Evolutionary conservation across 2,113 vertebrate genomes (phyloP).

Genomic region (Daphoenositta chrysoptera): DNA sequence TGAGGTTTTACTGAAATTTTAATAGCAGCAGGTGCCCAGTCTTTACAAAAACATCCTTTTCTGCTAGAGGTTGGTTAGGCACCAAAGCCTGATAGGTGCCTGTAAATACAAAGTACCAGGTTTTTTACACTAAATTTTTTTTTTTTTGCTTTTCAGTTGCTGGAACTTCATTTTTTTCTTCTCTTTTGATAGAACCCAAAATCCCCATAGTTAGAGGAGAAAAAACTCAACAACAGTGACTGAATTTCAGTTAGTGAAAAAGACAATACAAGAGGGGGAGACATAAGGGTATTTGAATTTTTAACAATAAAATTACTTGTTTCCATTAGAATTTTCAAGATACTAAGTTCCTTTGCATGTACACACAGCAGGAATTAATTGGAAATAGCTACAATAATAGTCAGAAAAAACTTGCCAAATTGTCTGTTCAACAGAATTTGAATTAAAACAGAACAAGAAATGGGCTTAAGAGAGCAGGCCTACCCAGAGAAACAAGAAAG

Average conservation of each 20-base stretch:
- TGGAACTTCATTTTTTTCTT: not conserved
- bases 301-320: not conserved
- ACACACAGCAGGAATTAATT: not conserved
- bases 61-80: not conserved
- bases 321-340: not conserved
- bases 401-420: not conserved
- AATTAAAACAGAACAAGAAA: not conserved
- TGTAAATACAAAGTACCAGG: not conserved
- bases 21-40: not conserved
- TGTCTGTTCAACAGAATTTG: not conserved
- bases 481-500: not conserved
- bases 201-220: not conserved
- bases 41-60: not conserved
- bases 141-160: not conserved
- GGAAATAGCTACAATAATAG: not conserved
- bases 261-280: not conserved
- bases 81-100: not conserved
- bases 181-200: not conserved
- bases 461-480: not conserved
- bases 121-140: not conserved
- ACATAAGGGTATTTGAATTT: not conserved
- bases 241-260: not conserved
- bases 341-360: not conserved
- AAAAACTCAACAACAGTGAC: not conserved
- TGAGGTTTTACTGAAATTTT: not conserved